Base-by-base conservation (phyloP, 1,140 invertebrate genomes). In the Bombus cullumanus region DNA sequence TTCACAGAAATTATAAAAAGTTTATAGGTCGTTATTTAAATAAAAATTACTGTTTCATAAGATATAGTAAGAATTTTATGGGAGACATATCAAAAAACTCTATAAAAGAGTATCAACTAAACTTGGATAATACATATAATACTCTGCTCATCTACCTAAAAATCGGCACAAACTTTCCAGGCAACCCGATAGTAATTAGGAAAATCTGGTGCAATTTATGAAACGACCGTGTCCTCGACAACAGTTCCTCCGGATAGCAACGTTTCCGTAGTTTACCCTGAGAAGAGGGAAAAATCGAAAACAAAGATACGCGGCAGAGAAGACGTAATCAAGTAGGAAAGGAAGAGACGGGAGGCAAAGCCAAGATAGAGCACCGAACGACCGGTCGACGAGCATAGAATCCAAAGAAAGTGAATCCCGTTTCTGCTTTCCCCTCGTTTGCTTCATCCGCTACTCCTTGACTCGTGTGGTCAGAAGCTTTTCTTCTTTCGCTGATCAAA, bases 351-450 rank as follows among this genome's bases (percentile, higher is more conserved):
- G 39, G 72, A 72, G 47, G 71, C 77, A 74, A 81, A 81, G 47
- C 41, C n/a, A 64, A 43, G 53, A 64, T 8, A 59, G 41, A 71
- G 4, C 10, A 62, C 25, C 39, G 72, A 72, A 87, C n/a, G 80
- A 84, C 62, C 41, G 69, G 47, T 82, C 31, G 89, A 89, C 90
- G 87, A 87, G 85, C 74, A 81, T 89, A 89, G 89, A 92, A 91
- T 91, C 87, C 88, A 86, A 90, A 90, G 90, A 91, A 93, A 93
- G 91, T 91, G 90, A 93, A 92, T 93, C 90, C 91, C 83, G 88
- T 86, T 79, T 87, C 87, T 77, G 73, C 74, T 64, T 77, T 82
- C 66, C 85, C 78, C 87, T 88, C 77, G 83, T 78, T 83, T 80
- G 66, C 77, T 80, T 86, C 83, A 25, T 72, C 31, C 72, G 34